A percentile compares a stretch with the other conserved stretches of the same genome.
phyloP scores from a whole-genome alignment of 2,797 vertebrate genomes.

The Cuniculus paca region DNA sequence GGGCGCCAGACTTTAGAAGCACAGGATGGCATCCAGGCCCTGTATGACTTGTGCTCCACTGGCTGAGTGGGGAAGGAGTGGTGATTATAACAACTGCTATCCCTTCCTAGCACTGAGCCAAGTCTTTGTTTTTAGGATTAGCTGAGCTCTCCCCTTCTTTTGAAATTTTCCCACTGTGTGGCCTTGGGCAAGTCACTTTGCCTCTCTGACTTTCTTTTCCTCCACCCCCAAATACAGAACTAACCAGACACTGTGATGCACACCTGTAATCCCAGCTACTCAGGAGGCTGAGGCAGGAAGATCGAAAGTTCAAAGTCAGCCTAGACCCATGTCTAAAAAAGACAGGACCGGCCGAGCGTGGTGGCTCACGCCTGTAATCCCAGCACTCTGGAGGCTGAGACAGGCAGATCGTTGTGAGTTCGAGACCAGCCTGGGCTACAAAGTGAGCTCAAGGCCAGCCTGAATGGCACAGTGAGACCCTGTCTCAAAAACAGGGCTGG shows the following conservation, averaged over 20 bases:
- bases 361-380: too few relatives aligned
- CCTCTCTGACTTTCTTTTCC: not conserved
- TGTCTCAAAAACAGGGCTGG: too few relatives aligned
- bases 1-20: not conserved
- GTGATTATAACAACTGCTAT: not conserved
- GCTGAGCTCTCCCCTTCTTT: not conserved
- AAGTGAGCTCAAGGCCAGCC: too few relatives aligned
- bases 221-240: not conserved
- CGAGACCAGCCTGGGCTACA: too few relatives aligned
- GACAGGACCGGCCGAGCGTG: too few relatives aligned
- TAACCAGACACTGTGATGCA: not conserved
- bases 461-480: too few relatives aligned
- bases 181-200: slow-evolving; percentile 1
- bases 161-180: slow-evolving; percentile 9
- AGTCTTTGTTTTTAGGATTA: not conserved
- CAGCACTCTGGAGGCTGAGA: too few relatives aligned
- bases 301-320: not conserved
- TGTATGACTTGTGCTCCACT: not conserved
- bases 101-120: not conserved
- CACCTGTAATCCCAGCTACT: not conserved
- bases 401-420: too few relatives aligned
- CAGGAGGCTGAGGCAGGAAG: not conserved
- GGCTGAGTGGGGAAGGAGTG: not conserved
- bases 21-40: not conserved
- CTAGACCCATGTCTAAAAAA: not conserved